Evolutionary conservation across 2,888 invertebrate species (phyloP).

Genomic region (Drepana falcataria): DNA sequence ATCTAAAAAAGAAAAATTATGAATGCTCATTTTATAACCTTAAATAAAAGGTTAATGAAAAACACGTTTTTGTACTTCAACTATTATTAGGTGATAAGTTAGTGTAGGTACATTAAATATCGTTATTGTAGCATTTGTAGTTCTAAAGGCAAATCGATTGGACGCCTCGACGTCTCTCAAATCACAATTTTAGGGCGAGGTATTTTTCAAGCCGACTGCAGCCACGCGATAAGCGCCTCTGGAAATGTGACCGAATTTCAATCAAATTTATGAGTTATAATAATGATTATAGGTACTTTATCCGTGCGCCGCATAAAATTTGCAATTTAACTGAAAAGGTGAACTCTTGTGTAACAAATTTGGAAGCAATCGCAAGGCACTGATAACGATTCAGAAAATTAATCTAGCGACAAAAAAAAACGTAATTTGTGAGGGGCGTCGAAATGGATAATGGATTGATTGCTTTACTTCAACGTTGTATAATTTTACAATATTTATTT

Average conservation of each 20-base stretch:
- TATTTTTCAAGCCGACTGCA: slow-evolving; percentile 77
- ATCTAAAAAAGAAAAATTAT: too few relatives aligned
- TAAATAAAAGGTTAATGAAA: too few relatives aligned
- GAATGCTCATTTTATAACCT: too few relatives aligned
- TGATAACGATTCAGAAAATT: slow-evolving; percentile 74
- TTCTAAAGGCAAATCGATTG: slow-evolving; percentile 72
- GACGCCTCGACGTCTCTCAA: slow-evolving; percentile 57
- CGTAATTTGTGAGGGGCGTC: slow-evolving; percentile 36
- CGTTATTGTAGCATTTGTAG: slow-evolving; percentile 63
- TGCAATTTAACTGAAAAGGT: slow-evolving; percentile 75
- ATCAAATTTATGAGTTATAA: slow-evolving; percentile 78
- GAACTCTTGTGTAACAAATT: slow-evolving; percentile 75
- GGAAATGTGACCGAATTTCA: slow-evolving; percentile 77
- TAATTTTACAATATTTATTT: slow-evolving; percentile 31
- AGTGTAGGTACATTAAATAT: slow-evolving; percentile 46
- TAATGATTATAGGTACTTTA: slow-evolving; percentile 77
- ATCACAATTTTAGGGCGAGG: slow-evolving; percentile 42
- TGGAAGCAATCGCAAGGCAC: slow-evolving; percentile 70
- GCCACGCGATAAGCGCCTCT: slow-evolving; percentile 64
- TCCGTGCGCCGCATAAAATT: slow-evolving; percentile 69
- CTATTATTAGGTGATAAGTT: too few relatives aligned
- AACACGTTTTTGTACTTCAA: too few relatives aligned
- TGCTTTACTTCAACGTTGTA: slow-evolving; percentile 41
- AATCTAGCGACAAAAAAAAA: slow-evolving; percentile 63
- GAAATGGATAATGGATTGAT: slow-evolving; percentile 47